Conservation (phyloP, 2,888 invertebrate species). For the Mechanitis messenoides region DNA sequence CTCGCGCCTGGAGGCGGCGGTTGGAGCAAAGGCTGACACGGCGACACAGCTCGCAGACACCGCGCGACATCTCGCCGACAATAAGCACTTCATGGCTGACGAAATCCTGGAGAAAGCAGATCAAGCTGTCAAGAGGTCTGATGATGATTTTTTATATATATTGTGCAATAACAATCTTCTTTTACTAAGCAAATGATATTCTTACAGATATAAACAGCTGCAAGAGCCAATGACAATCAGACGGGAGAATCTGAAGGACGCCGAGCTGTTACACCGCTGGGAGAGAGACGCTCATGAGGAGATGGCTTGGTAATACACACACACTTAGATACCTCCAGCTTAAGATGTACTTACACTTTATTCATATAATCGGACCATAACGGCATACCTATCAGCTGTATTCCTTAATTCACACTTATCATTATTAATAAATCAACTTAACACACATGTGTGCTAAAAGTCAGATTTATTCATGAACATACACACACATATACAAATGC, state of each 20-base stretch:
- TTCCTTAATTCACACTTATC: no score
- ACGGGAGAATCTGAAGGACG: constrained; percentile 94
- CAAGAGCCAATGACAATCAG: constrained; percentile 94
- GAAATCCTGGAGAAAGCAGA: constrained; percentile 86
- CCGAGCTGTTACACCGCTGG: constrained; percentile 91
- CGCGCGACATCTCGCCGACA: constrained; percentile 85
- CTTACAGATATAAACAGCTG: constrained; percentile 82
- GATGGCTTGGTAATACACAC: constrained; percentile 85
- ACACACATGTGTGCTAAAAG: no score
- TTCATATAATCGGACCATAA: no score
- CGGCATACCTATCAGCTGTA: no score
- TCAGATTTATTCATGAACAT: no score
- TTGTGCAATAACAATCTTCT: no score
- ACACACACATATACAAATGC: no score
- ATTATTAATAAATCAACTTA: no score
- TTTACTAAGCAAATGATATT: not conserved
- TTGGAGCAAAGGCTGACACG: constrained; percentile 87
- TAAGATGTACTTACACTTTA: no score
- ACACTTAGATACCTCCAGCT: not conserved
- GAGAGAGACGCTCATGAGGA: constrained; percentile 95
- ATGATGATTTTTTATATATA: no score
- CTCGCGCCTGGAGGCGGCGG: constrained; percentile 89
- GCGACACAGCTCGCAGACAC: constrained; percentile 87
- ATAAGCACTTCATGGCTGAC: constrained; percentile 91
- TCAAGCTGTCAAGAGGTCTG: constrained; percentile 48